Conservation (phyloP, 2,113 vertebrate genomes). For the Pollimyrus isidori region DNA sequence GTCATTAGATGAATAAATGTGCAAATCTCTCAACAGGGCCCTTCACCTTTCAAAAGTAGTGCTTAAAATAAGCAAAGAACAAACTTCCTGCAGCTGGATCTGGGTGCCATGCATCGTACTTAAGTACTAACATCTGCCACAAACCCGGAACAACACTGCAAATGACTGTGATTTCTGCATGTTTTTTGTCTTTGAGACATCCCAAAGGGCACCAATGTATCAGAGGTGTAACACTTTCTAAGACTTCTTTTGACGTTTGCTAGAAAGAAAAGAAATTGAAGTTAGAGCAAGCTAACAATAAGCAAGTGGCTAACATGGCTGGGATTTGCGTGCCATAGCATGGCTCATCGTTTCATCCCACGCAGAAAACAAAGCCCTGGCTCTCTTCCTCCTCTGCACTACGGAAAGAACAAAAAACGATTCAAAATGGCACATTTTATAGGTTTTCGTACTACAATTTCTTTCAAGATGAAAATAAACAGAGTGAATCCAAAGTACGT, state of each 20-base stretch:
- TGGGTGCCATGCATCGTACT: not conserved
- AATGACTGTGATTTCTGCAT: not conserved
- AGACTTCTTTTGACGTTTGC: not conserved
- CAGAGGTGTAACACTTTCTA: not conserved
- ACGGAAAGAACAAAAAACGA: not conserved
- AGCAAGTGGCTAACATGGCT: not conserved
- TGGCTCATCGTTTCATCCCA: not conserved
- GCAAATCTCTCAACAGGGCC: not conserved
- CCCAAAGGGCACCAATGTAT: not conserved
- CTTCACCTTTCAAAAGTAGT: too few species aligned
- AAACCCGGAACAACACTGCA: not conserved
- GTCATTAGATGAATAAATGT: not conserved
- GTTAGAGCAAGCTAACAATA: not conserved
- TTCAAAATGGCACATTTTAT: not conserved
- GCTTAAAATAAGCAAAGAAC: not conserved
- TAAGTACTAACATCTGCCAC: not conserved
- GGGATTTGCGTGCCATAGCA: not conserved
- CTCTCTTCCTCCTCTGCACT: not conserved
- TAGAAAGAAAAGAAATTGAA: not conserved
- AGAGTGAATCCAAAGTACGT: not conserved
- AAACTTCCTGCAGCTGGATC: not conserved
- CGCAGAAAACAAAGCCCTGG: not conserved
- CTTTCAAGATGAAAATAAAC: not conserved
- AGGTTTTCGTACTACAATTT: not conserved
- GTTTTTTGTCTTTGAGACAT: not conserved